Percentiles rank a stretch among this genome's conserved stretches.
These are phyloP conservation scores for Dinocampus coccinellae DNA, from an alignment of 2,888 invertebrate genomes.

Conservation along the genomic window DNA sequence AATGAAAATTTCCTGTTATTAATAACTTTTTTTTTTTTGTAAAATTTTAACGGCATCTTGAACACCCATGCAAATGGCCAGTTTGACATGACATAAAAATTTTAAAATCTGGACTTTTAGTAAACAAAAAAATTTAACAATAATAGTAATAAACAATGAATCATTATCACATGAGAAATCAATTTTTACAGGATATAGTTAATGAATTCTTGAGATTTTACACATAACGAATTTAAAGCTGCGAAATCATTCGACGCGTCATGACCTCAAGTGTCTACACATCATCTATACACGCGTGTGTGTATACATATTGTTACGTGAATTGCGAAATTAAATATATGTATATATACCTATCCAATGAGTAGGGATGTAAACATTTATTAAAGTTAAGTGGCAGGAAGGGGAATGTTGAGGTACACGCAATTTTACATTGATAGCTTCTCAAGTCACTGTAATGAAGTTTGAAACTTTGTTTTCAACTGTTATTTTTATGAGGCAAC, in stretches of 20 bases:
- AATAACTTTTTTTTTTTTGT: not conserved
- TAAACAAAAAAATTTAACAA: not conserved
- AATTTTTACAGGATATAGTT: not conserved
- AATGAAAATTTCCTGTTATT: too few species aligned
- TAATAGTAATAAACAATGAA: slow-evolving; percentile 18
- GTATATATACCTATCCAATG: not conserved
- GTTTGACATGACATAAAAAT: not conserved
- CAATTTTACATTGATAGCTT: not conserved
- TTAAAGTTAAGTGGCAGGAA: not conserved
- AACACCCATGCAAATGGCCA: not conserved
- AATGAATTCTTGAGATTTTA: not conserved
- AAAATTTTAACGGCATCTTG: not conserved
- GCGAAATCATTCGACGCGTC: not conserved
- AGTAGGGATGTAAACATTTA: not conserved
- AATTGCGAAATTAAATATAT: not conserved
- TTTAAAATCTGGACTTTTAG: not conserved
- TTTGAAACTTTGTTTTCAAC: not conserved
- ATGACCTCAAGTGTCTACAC: not conserved
- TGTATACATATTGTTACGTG: not conserved
- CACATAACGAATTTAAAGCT: slow-evolving; percentile 1
- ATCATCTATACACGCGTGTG: not conserved
- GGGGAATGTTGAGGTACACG: not conserved
- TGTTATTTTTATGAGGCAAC: too few species aligned
- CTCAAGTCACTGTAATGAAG: not conserved
- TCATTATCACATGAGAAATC: slow-evolving; percentile 35